Evolutionary conservation across 2,797 vertebrate genomes (phyloP).

Genomic region (Distichodus sexfasciatus): DNA sequence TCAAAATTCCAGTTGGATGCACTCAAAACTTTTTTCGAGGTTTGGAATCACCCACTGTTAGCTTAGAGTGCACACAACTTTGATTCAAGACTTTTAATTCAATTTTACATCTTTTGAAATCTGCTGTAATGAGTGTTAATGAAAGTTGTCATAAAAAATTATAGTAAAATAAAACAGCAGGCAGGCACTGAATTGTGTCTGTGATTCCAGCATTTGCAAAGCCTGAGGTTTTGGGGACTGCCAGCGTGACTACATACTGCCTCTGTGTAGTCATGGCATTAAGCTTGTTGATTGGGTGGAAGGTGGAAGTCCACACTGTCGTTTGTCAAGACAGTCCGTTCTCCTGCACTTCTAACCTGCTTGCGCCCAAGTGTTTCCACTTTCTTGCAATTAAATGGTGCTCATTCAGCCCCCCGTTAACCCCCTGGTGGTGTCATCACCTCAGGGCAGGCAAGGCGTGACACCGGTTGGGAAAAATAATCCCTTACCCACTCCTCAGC

Average conservation of each 20-base stretch:
- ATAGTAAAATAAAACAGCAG: too few species aligned
- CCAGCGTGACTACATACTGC: constrained; percentile 15
- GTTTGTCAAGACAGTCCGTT: constrained; percentile 39
- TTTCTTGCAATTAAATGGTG: constrained; percentile 44
- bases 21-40: too few species aligned
- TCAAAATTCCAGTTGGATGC: too few species aligned
- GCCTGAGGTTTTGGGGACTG: not conserved
- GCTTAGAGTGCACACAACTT: too few species aligned
- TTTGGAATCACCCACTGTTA: too few species aligned
- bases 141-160: too few species aligned
- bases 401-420: constrained; percentile 21
- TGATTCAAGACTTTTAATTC: too few species aligned
- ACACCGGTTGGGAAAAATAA: constrained; percentile 40
- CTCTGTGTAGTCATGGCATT: constrained; percentile 32
- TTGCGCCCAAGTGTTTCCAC: constrained; percentile 38
- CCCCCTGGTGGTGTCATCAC: constrained; percentile 45
- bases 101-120: too few species aligned
- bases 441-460: constrained; percentile 45
- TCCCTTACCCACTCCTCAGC: constrained; percentile 44
- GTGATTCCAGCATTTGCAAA: not conserved
- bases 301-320: constrained; percentile 18
- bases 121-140: too few species aligned
- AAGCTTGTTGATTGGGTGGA: not conserved
- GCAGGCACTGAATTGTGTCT: too few species aligned
- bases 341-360: constrained; percentile 37